Conservation (phyloP, 2,797 vertebrate genomes). For the Ctenopoma multispine region DNA sequence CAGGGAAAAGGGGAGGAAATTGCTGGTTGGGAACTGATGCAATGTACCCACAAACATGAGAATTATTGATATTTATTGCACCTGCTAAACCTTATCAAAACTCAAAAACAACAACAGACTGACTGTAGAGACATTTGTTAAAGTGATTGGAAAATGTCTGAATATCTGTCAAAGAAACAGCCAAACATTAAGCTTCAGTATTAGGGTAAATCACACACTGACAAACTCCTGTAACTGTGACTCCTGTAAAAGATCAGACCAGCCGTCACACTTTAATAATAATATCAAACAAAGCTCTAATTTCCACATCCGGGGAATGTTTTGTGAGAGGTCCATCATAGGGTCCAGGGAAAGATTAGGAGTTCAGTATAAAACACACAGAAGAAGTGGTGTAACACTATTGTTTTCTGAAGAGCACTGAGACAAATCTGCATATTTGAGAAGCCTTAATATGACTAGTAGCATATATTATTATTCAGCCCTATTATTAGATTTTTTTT, state of each 20-base stretch:
- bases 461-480: no score
- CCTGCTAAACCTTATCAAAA: constrained; percentile 18
- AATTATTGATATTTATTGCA: constrained; percentile 31
- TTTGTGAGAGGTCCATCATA: background rate
- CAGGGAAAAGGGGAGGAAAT: constrained; percentile 23
- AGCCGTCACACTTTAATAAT: constrained; percentile 31
- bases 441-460: background rate
- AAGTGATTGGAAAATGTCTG: constrained; percentile 26
- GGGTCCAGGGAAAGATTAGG: background rate
- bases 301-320: constrained; percentile 11
- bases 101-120: constrained; percentile 1
- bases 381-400: background rate
- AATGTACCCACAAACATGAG: constrained; percentile 25
- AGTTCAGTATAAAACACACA: constrained; percentile 7
- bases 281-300: constrained; percentile 36
- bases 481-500: background rate
- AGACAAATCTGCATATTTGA: background rate
- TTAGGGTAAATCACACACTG: constrained; percentile 23
- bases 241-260: constrained; percentile 25
- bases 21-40: constrained; percentile 14
- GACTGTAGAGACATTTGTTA: constrained; percentile 24
- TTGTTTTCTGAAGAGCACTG: background rate
- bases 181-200: constrained; percentile 15
- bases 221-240: constrained; percentile 14
- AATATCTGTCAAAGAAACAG: constrained; percentile 33